A percentile compares a stretch with the other conserved stretches of the same genome.
These are phyloP conservation scores for Euzophera pinguis DNA, from an alignment of 2,888 invertebrate species.

Conservation along the genomic window DNA sequence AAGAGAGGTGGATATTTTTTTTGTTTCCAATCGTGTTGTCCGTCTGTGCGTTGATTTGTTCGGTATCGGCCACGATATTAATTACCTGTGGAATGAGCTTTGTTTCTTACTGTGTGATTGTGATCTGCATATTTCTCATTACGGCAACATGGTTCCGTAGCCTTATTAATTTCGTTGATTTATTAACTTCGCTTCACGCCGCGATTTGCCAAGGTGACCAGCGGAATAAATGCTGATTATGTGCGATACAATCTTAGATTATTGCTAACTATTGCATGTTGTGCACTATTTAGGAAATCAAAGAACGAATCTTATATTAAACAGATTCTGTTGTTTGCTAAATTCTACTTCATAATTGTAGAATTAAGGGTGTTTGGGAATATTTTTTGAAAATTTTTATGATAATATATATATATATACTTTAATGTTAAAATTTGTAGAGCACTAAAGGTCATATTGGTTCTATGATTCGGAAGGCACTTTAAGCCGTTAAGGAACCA, in stretches of 20 bases:
- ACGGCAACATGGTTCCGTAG: conserved; percentile 32
- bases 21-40: conserved; percentile 56
- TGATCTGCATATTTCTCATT: conserved; percentile 39
- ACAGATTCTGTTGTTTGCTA: no score
- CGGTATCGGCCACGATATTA: conserved; percentile 66
- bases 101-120: conserved; percentile 54
- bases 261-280: neutral
- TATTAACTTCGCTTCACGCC: conserved; percentile 8
- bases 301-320: neutral
- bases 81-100: conserved; percentile 64
- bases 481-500: no score
- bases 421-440: no score
- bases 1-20: conserved; percentile 33
- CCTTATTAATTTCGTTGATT: conserved; percentile 14
- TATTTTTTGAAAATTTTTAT: no score
- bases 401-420: no score
- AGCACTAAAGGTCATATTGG: no score
- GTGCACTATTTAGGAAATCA: neutral
- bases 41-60: conserved; percentile 63
- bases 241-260: neutral
- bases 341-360: no score
- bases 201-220: conserved; percentile 11
- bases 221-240: neutral
- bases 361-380: no score
- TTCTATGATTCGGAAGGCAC: no score